Conservation (phyloP, 2,113 vertebrate species). For the Pollachius pollachius region DNA sequence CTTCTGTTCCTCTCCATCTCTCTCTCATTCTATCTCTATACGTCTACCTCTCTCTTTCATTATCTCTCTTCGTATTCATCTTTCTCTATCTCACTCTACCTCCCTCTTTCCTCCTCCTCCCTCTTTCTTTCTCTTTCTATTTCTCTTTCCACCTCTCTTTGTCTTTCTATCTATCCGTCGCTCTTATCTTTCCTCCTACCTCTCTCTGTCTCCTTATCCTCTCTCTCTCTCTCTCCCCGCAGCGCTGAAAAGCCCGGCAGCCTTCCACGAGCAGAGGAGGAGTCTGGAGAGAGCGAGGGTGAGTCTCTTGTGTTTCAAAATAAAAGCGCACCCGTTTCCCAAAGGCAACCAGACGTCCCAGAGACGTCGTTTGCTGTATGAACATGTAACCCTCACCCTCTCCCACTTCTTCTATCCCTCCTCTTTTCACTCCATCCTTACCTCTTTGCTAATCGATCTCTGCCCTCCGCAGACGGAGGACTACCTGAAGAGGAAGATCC, state of each 20-base stretch:
- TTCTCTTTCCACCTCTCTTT: conserved; percentile 6
- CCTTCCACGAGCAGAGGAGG: conserved; percentile 78
- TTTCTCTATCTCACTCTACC: not conserved
- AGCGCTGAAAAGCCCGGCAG: conserved; percentile 95
- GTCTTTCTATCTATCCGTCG: conserved; percentile 25
- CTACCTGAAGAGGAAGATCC: conserved; percentile 96
- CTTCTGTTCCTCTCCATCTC: too few relatives aligned
- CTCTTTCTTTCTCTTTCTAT: conserved; percentile 2
- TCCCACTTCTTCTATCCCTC: too few relatives aligned
- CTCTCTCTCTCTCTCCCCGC: conserved; percentile 23
- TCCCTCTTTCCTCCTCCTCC: conserved; percentile 38
- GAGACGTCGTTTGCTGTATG: too few relatives aligned
- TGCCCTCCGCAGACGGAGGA: conserved; percentile 84
- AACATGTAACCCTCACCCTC: too few relatives aligned
- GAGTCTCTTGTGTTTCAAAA: conserved; percentile 21
- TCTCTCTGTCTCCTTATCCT: not conserved
- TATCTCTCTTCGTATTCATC: not conserved
- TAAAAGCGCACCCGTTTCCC: too few relatives aligned
- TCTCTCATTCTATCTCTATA: too few relatives aligned
- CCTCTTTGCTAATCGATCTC: too few relatives aligned
- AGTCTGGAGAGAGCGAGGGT: conserved; percentile 78
- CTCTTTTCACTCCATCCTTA: too few relatives aligned
- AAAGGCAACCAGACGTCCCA: too few relatives aligned
- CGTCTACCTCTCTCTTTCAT: not conserved
- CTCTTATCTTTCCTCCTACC: conserved; percentile 4